phyloP scores from a whole-genome alignment of 2,113 vertebrate species.

The Entelurus aequoreus region DNA sequence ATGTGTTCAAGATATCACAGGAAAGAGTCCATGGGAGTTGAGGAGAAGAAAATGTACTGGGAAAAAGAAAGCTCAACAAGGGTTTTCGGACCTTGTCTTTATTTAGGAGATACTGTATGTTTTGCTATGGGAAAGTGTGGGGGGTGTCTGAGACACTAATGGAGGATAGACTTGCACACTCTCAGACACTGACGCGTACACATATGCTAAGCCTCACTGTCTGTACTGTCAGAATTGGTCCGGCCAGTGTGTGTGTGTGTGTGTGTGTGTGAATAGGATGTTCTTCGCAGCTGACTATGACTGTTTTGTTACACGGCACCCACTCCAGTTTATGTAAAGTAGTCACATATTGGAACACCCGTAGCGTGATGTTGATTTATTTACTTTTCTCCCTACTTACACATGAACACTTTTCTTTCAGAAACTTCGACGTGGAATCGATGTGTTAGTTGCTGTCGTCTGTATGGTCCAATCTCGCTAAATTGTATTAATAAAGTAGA shows the following conservation, averaged over 20 bases:
- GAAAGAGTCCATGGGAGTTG: constrained; percentile 13
- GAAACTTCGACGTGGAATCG: too few species aligned
- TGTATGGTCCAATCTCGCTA: too few species aligned
- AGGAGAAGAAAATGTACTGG: constrained; percentile 21
- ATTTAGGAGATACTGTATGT: constrained; percentile 64
- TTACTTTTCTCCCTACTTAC: too few species aligned
- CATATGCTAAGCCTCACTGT: constrained; percentile 22
- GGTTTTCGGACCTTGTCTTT: constrained; percentile 43
- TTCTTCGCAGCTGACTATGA: constrained; percentile 32
- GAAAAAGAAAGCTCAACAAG: constrained; percentile 15
- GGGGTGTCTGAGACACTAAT: constrained; percentile 40
- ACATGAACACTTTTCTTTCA: too few species aligned
- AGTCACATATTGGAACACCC: constrained; percentile 11
- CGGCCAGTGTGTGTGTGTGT: not conserved
- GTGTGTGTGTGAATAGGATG: constrained; percentile 4
- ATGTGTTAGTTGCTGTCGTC: too few species aligned
- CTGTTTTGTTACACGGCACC: constrained; percentile 31
- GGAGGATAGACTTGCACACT: constrained; percentile 16
- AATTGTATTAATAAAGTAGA: too few species aligned
- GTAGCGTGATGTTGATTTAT: not conserved
- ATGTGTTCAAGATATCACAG: constrained; percentile 28
- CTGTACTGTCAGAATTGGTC: constrained; percentile 17
- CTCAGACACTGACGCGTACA: constrained; percentile 17
- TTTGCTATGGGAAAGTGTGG: constrained; percentile 67
- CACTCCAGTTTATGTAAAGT: constrained; percentile 19